phyloP scores from a whole-genome alignment of 2,888 invertebrate genomes.

The Diadromus collaris region DNA sequence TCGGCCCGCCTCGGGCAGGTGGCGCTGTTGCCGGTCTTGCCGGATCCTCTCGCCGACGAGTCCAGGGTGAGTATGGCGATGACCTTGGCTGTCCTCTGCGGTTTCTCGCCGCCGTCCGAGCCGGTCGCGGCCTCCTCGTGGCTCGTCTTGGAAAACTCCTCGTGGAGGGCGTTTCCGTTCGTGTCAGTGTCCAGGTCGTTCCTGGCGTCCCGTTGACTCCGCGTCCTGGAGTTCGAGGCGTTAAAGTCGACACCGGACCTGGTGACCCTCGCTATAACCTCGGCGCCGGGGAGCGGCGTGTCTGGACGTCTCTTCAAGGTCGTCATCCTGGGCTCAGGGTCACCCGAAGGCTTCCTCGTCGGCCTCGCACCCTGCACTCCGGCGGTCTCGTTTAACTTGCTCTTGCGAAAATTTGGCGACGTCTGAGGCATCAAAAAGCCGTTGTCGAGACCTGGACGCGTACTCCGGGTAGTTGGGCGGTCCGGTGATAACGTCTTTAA shows the following conservation, averaged over 20 bases:
- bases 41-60: constrained; percentile 62
- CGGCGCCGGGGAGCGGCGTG: constrained; percentile 71
- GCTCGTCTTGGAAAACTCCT: constrained; percentile 34
- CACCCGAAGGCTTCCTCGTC: constrained; percentile 38
- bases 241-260: constrained; percentile 55
- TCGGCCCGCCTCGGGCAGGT: constrained; percentile 36
- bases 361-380: constrained; percentile 30
- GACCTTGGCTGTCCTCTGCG: constrained; percentile 77
- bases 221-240: constrained; percentile 36
- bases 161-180: constrained; percentile 66
- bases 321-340: background rate
- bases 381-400: constrained; percentile 53
- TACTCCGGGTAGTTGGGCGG: constrained; percentile 66
- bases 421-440: constrained; percentile 66
- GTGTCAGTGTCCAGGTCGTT: constrained; percentile 61
- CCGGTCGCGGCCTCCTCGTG: constrained; percentile 29
- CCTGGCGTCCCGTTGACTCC: background rate
- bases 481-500: constrained; percentile 51
- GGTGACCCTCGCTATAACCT: constrained; percentile 53
- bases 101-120: constrained; percentile 68
- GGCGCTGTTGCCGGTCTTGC: constrained; percentile 37
- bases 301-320: constrained; percentile 69
- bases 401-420: constrained; percentile 47
- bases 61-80: constrained; percentile 76
- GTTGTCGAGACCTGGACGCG: constrained; percentile 67